Evolutionary conservation across 2,113 vertebrate genomes (phyloP).

Genomic region (Lepus americanus): DNA sequence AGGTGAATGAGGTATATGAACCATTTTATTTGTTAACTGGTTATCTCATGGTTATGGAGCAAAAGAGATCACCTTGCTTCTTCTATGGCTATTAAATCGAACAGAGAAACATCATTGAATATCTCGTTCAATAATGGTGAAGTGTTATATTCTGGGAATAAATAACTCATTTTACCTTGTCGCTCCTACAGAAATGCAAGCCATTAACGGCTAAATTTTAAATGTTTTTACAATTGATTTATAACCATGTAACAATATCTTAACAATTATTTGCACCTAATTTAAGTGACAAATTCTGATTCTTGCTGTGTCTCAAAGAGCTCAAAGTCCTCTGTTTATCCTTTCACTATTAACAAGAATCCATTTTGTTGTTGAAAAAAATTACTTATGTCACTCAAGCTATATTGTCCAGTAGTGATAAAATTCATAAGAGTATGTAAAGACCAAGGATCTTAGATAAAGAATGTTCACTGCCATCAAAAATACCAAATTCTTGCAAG

Average conservation of each 20-base stretch:
- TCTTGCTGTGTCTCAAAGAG: background rate
- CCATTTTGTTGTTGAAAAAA: constrained; percentile 14
- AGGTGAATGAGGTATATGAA: constrained; percentile 6
- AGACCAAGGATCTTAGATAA: background rate
- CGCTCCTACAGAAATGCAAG: background rate
- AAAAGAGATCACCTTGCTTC: background rate
- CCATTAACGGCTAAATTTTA: background rate
- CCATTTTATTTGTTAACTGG: constrained; percentile 22
- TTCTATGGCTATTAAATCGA: constrained; percentile 9
- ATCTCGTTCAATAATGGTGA: background rate
- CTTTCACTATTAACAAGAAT: constrained; percentile 38
- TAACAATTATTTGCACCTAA: background rate
- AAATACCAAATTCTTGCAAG: background rate
- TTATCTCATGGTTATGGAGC: background rate
- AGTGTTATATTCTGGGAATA: constrained; percentile 34
- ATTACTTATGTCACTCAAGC: background rate
- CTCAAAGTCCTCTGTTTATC: constrained; percentile 9
- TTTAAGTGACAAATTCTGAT: background rate
- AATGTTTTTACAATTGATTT: background rate
- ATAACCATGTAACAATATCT: background rate
- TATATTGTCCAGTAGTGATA: background rate
- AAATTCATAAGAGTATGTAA: background rate
- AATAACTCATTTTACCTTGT: background rate
- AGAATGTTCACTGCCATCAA: background rate
- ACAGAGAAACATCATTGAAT: constrained; percentile 4